Percentiles rank a stretch among this genome's conserved stretches.
Evolutionary conservation across 2,113 vertebrate genomes (phyloP).

Genomic region (Phylloscopus whistleri): DNA sequence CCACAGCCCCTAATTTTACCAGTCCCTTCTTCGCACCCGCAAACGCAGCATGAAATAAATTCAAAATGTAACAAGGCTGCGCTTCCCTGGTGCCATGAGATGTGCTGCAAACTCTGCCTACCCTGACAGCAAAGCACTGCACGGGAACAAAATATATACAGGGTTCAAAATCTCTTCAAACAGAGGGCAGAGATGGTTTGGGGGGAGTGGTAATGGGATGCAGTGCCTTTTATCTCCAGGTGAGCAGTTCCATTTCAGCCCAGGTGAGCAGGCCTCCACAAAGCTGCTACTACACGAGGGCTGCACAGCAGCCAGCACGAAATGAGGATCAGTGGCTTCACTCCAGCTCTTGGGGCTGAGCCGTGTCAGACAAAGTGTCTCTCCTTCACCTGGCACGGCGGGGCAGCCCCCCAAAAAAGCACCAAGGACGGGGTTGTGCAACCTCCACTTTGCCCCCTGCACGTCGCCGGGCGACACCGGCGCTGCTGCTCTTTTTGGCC

Average conservation of each 20-base stretch:
- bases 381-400: not conserved
- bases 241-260: not conserved
- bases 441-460: not conserved
- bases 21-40: not conserved
- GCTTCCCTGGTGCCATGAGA: not conserved
- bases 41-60: not conserved
- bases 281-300: not conserved
- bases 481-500: not conserved
- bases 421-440: fast-evolving
- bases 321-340: not conserved
- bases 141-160: not conserved
- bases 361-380: not conserved
- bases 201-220: not conserved
- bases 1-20: not conserved
- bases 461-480: fast-evolving
- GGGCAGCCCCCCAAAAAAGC: not conserved
- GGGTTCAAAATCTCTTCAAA: not conserved
- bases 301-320: not conserved
- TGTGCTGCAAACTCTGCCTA: not conserved
- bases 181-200: not conserved
- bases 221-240: not conserved
- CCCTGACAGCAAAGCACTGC: not conserved
- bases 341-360: not conserved
- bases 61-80: not conserved
- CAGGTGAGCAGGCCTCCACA: not conserved